Evolutionary conservation across 2,113 vertebrate genomes (phyloP).

Genomic region (Cryptomyrus ogoouensis): DNA sequence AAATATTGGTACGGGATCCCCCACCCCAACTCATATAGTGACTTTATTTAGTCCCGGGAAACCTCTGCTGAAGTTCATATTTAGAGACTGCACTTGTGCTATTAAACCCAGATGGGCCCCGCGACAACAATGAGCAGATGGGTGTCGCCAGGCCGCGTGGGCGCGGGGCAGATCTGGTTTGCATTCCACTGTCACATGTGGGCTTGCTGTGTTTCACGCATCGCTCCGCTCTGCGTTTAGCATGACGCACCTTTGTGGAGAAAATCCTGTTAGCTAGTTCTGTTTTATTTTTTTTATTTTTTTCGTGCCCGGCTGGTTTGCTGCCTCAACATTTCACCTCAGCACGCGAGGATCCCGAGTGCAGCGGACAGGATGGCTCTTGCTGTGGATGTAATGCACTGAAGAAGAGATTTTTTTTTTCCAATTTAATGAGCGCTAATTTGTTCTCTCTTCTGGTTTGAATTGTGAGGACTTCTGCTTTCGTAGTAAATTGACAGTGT

Average conservation of each 20-base stretch:
- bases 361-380: not conserved
- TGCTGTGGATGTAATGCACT: not conserved
- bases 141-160: conserved; percentile 57
- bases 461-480: conserved; percentile 1
- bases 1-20: conserved; percentile 64
- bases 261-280: conserved; percentile 42
- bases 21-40: conserved; percentile 50
- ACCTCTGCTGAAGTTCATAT: conserved; percentile 64
- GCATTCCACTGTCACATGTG: conserved; percentile 63
- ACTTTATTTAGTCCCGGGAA: conserved; percentile 65
- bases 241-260: conserved; percentile 74
- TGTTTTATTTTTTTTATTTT: not conserved
- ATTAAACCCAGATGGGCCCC: conserved; percentile 71
- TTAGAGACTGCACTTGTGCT: conserved; percentile 61
- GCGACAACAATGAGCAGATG: conserved; percentile 72
- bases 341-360: not conserved
- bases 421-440: not conserved
- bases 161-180: conserved; percentile 63
- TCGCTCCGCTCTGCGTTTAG: conserved; percentile 64
- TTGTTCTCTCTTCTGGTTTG: not conserved
- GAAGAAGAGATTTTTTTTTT: not conserved
- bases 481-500: not conserved
- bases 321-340: not conserved
- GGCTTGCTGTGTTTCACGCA: conserved; percentile 66
- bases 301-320: not conserved